Evolutionary conservation across 2,797 vertebrate species (phyloP).

Genomic region (Smutsia gigantea): DNA sequence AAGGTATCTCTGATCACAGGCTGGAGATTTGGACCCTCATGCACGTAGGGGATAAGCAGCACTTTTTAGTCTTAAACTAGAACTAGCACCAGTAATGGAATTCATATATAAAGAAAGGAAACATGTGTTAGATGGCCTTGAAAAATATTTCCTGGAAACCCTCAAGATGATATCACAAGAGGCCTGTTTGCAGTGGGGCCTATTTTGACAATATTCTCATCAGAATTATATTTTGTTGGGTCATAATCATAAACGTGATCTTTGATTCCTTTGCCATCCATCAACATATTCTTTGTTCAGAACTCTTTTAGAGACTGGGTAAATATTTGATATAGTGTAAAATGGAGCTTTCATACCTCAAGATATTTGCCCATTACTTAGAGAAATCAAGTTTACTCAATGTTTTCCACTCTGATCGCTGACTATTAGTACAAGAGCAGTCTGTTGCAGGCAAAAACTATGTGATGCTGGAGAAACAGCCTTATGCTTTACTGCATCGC

Average conservation of each 20-base stretch:
- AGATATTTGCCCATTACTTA: background rate
- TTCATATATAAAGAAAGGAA: background rate
- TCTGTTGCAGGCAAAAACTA: background rate
- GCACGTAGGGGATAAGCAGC: background rate
- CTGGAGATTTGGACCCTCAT: background rate
- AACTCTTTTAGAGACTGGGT: background rate
- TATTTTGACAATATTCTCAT: constrained; percentile 33
- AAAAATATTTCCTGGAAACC: background rate
- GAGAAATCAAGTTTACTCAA: background rate
- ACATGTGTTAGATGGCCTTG: background rate
- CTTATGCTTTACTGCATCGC: background rate
- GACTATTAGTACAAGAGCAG: background rate
- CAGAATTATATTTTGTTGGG: background rate
- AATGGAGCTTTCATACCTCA: background rate
- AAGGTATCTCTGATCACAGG: background rate
- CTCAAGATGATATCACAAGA: background rate
- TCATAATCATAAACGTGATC: background rate
- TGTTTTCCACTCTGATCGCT: background rate
- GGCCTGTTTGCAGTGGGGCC: background rate
- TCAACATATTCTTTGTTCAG: background rate
- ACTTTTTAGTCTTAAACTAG: background rate
- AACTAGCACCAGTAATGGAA: background rate
- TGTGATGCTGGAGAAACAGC: background rate
- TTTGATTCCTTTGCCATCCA: background rate
- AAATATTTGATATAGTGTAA: background rate